Conservation (phyloP, 2,113 vertebrate genomes). For the Nothocercus julius region DNA sequence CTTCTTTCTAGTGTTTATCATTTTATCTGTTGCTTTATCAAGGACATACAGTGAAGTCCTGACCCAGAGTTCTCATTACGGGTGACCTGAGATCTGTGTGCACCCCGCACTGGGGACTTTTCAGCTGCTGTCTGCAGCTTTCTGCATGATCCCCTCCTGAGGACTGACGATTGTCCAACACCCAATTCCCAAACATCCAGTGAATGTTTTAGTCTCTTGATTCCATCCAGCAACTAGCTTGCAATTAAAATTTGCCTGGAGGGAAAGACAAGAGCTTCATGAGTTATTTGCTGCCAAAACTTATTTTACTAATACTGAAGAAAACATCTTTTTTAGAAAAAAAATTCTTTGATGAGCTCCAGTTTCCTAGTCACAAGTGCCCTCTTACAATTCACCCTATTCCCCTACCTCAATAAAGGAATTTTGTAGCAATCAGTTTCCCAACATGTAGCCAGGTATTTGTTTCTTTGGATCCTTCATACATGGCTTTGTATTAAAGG, state of each 20-base stretch:
- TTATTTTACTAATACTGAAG: background rate
- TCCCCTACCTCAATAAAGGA: background rate
- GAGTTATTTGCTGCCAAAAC: background rate
- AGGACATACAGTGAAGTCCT: background rate
- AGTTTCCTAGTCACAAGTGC: background rate
- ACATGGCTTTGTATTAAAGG: background rate
- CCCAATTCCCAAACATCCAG: background rate
- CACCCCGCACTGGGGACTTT: background rate
- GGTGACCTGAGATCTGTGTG: background rate
- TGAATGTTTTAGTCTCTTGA: background rate
- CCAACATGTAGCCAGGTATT: background rate
- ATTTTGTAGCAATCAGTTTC: background rate
- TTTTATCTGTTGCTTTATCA: background rate
- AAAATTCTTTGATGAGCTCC: background rate
- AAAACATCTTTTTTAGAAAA: background rate
- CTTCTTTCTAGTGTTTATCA: background rate
- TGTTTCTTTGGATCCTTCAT: background rate
- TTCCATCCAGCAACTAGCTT: background rate
- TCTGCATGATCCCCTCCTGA: background rate
- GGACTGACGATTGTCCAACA: background rate
- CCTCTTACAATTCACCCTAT: background rate
- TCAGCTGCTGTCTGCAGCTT: background rate
- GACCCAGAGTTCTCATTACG: background rate
- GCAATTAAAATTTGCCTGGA: background rate
- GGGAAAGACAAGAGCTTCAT: background rate